Percentiles rank a stretch among this genome's conserved stretches.
These are phyloP conservation scores for Polydesmus complanatus DNA, from an alignment of 2,888 invertebrate genomes.

Conservation along the genomic window DNA sequence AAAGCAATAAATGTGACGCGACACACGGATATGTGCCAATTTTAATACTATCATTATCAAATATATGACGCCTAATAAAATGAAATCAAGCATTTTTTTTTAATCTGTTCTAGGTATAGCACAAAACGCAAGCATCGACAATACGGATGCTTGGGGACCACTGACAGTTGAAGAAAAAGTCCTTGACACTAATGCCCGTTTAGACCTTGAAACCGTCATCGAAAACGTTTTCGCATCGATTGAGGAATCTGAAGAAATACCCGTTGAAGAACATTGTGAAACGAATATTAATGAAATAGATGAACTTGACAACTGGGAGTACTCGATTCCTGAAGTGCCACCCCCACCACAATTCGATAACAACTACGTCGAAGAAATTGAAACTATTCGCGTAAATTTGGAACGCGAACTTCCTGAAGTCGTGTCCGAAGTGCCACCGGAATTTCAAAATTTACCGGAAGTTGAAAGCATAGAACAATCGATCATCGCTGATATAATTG, in stretches of 20 bases:
- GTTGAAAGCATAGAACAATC: not conserved
- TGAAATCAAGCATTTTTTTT: not conserved
- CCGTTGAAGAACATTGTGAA: not conserved
- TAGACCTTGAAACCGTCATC: not conserved
- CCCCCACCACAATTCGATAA: not conserved
- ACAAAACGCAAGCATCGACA: not conserved
- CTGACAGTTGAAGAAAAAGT: not conserved
- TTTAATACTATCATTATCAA: too few relatives aligned
- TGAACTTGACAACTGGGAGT: not conserved
- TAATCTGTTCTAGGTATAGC: not conserved
- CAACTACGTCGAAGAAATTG: not conserved
- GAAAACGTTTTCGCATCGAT: not conserved
- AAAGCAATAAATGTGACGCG: too few relatives aligned
- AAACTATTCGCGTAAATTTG: not conserved
- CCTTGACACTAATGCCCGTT: not conserved
- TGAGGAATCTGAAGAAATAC: not conserved
- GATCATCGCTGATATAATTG: not conserved
- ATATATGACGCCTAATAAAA: not conserved
- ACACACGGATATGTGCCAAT: too few relatives aligned
- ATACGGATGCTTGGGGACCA: not conserved
- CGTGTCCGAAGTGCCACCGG: constrained; percentile 7
- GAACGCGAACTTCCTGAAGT: not conserved
- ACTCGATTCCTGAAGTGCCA: not conserved
- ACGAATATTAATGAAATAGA: not conserved
- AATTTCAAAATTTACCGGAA: constrained; percentile 1